These are phyloP conservation scores for Chydorus sphaericus DNA, from an alignment of 2,888 invertebrate species.

Conservation along the genomic window DNA sequence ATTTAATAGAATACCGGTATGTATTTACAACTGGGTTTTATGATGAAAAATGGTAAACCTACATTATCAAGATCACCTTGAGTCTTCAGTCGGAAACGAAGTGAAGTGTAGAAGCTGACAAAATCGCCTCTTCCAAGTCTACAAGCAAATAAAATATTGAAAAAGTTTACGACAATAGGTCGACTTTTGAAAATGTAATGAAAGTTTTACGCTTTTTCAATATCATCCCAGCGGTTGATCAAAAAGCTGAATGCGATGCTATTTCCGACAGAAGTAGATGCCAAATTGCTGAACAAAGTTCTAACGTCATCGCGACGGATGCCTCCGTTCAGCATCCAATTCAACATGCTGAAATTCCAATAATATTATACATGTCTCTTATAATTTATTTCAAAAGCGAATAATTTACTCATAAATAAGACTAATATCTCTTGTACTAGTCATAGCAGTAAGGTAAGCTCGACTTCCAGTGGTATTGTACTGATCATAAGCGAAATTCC, in stretches of 20 bases:
- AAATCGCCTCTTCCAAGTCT: background rate
- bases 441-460: conserved; percentile 56
- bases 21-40: background rate
- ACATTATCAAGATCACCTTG: background rate
- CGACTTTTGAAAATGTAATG: background rate
- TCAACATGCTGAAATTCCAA: conserved; percentile 61
- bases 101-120: background rate
- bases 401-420: conserved; percentile 53
- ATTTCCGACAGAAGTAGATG: conserved; percentile 60
- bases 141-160: too few species aligned
- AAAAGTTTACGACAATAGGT: background rate
- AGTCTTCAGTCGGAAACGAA: background rate
- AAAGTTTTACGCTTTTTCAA: conserved; percentile 24
- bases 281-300: conserved; percentile 58
- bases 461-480: conserved; percentile 48
- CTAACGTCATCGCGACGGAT: conserved; percentile 70
- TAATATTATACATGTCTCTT: too few species aligned
- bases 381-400: too few species aligned
- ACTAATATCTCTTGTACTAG: conserved; percentile 71
- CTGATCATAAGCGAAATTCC: background rate
- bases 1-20: background rate
- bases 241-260: conserved; percentile 66
- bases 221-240: conserved; percentile 54
- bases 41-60: too few species aligned
- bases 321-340: conserved; percentile 52